phyloP scores from a whole-genome alignment of 1,140 invertebrate species.

The Drosophila auraria region DNA sequence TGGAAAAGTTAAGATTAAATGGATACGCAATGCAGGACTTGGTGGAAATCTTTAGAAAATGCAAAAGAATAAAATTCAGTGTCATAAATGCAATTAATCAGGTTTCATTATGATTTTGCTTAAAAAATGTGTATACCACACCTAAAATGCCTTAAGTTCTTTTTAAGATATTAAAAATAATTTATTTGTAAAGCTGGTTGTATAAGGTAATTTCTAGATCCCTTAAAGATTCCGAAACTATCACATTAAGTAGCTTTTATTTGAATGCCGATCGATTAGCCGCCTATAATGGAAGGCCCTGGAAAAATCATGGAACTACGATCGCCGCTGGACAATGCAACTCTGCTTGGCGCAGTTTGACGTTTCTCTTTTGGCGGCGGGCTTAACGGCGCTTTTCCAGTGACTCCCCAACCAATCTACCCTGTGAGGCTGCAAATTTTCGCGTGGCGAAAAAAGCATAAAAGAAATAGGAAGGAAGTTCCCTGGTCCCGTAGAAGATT shows the following conservation, averaged over 20 bases:
- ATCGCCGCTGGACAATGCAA: conserved; percentile 20
- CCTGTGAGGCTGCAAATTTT: conserved; percentile 37
- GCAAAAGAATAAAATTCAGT: not conserved
- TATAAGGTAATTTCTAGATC: not conserved
- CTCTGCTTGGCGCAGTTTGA: conserved; percentile 41
- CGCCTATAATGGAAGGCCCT: conserved; percentile 4
- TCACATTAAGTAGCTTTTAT: not conserved
- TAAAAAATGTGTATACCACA: not conserved
- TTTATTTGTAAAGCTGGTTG: not conserved
- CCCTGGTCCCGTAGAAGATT: conserved; percentile 25
- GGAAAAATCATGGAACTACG: conserved; percentile 4
- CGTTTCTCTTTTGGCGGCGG: conserved; percentile 35
- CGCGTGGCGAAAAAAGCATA: conserved; percentile 40
- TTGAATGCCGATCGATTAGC: conserved; percentile 4
- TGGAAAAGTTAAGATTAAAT: not conserved
- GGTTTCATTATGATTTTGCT: not conserved
- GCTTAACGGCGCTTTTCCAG: conserved; percentile 60
- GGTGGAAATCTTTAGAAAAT: not conserved
- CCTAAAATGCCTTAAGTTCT: too few relatives aligned
- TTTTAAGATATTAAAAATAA: not conserved
- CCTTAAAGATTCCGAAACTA: not conserved
- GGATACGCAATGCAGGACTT: too few relatives aligned
- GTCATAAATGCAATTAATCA: not conserved
- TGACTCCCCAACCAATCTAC: conserved; percentile 25
- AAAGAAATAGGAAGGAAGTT: conserved; percentile 10